Percentiles rank a stretch among this genome's conserved stretches.
These are phyloP conservation scores for Hippocampus comes DNA, from an alignment of 2,113 vertebrate genomes.

Conservation along the genomic window DNA sequence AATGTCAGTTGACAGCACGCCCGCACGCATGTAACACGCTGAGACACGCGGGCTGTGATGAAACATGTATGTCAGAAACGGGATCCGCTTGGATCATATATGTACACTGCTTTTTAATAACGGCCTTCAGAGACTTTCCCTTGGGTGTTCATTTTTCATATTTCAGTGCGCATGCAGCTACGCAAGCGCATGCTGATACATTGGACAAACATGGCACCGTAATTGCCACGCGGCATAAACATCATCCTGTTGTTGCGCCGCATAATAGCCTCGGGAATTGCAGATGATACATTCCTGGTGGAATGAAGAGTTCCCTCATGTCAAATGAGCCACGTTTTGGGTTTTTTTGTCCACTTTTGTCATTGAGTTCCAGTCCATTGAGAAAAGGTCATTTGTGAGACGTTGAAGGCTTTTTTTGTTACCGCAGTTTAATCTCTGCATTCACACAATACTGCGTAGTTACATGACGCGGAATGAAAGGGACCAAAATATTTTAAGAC, in stretches of 20 bases:
- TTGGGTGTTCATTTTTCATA: neutral
- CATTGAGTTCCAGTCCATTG: neutral
- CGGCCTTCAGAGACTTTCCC: neutral
- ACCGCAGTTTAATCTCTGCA: neutral
- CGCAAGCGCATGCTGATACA: neutral
- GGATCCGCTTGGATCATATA: constrained; percentile 28
- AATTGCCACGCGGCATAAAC: neutral
- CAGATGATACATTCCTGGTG: neutral
- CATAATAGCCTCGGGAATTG: neutral
- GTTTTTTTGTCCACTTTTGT: too few species aligned
- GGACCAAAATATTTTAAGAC: neutral
- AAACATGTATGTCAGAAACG: constrained; percentile 30
- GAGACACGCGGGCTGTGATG: neutral
- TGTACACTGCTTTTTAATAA: neutral
- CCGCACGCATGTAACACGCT: neutral
- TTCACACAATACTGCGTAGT: neutral
- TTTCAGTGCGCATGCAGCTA: neutral
- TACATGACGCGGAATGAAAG: neutral
- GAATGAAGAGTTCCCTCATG: neutral
- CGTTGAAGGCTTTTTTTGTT: neutral
- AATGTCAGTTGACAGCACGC: neutral
- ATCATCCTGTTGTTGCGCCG: neutral
- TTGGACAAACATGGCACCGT: neutral
- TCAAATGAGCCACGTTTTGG: neutral
- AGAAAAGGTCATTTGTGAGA: neutral